Evolutionary conservation across 2,888 invertebrate species (phyloP).

Genomic region (Heliconius sara): DNA sequence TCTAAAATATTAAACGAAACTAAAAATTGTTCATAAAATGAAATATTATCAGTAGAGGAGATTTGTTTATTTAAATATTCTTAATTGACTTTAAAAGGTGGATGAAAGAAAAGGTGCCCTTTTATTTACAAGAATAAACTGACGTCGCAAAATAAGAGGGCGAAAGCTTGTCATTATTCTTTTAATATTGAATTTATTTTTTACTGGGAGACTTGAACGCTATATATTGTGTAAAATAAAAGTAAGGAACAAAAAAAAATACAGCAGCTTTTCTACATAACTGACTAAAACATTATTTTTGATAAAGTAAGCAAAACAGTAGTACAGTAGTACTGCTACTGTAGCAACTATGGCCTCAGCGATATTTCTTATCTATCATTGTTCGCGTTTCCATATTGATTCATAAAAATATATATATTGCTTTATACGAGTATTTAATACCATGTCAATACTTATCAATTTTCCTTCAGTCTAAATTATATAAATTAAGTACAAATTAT

Average conservation of each 20-base stretch:
- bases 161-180: background rate
- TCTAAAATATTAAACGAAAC: background rate
- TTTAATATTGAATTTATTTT: background rate
- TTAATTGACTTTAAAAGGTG: background rate
- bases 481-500: no score
- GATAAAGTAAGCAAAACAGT: no score
- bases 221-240: background rate
- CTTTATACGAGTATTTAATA: no score
- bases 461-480: no score
- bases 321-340: no score
- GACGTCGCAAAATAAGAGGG: background rate
- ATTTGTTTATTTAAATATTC: background rate
- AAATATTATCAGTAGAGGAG: background rate
- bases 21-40: background rate
- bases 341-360: no score
- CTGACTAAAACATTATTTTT: background rate
- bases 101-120: background rate
- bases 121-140: background rate
- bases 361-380: no score
- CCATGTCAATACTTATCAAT: no score
- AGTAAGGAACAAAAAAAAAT: background rate
- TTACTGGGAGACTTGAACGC: background rate
- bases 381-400: no score
- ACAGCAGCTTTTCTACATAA: background rate
- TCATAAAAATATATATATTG: no score